phyloP scores from a whole-genome alignment of 2,888 invertebrate species.

The Amphipyra berbera region DNA sequence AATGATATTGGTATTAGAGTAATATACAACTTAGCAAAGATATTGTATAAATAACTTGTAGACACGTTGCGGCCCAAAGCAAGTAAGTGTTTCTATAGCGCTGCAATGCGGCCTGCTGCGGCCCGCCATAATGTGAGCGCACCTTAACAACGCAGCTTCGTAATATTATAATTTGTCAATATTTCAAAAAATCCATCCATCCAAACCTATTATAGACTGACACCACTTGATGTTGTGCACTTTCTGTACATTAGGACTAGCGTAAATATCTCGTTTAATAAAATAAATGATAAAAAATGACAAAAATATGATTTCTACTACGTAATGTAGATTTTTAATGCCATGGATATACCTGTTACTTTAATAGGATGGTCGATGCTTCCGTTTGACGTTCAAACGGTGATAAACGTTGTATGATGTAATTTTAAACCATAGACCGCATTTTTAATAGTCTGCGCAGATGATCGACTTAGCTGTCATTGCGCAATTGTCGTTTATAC shows the following conservation, averaged over 20 bases:
- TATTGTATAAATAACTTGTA: neutral
- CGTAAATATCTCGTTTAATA: constrained; percentile 73
- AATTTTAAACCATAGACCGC: constrained; percentile 21
- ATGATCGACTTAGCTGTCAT: neutral
- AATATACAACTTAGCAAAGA: neutral
- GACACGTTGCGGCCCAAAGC: neutral
- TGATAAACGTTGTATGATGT: constrained; percentile 28
- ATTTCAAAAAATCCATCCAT: constrained; percentile 84
- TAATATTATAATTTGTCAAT: constrained; percentile 64
- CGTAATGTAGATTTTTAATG: constrained; percentile 63
- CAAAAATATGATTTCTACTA: constrained; percentile 68
- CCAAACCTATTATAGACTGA: constrained; percentile 87
- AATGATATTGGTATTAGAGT: neutral
- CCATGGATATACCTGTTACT: constrained; percentile 62
- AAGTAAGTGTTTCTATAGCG: neutral
- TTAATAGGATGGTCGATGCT: constrained; percentile 37
- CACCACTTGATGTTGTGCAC: constrained; percentile 88
- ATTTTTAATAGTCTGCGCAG: constrained; percentile 4
- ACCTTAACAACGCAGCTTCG: constrained; percentile 60
- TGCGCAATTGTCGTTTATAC: neutral
- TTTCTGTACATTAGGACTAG: constrained; percentile 83
- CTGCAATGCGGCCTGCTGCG: neutral
- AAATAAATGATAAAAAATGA: constrained; percentile 66
- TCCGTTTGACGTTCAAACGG: constrained; percentile 37
- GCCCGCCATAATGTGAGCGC: neutral